Percentiles rank a stretch among this genome's conserved stretches.
Conservation (phyloP, 2,888 invertebrate genomes). For the Stegophylla sp. region DNA sequence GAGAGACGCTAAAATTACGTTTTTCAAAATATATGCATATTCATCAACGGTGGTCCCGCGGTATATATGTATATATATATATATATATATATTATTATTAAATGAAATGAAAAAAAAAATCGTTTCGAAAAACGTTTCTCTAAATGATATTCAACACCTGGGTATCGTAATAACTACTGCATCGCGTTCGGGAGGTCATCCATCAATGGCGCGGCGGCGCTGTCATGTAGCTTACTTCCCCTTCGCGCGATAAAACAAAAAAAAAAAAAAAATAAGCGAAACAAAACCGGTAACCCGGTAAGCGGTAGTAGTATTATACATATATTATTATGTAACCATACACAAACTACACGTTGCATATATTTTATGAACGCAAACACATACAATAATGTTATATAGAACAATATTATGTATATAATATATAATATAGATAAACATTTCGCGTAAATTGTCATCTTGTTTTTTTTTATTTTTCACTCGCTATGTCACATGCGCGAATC, state of each 20-base stretch:
- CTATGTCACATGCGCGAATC: not conserved
- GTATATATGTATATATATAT: no score
- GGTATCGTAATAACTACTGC: slow-evolving; percentile 13
- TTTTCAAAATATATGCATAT: slow-evolving; percentile 23
- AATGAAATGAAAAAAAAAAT: slow-evolving; percentile 35
- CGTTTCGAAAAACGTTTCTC: slow-evolving; percentile 6
- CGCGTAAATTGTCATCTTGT: not conserved
- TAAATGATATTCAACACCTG: slow-evolving; percentile 52
- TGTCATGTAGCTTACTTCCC: slow-evolving; percentile 23
- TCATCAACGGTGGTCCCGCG: slow-evolving; percentile 33
- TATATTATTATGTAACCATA: no score
- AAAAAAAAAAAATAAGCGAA: no score
- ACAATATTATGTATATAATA: not conserved
- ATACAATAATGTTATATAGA: no score
- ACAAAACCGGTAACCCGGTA: slow-evolving; percentile 31
- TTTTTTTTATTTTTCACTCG: not conserved
- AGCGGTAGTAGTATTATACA: not conserved
- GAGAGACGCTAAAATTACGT: slow-evolving; percentile 35
- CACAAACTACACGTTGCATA: not conserved
- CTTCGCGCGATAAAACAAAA: slow-evolving; percentile 3
- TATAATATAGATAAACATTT: not conserved
- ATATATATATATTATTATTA: slow-evolving; percentile 1
- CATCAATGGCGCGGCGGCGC: slow-evolving; percentile 46
- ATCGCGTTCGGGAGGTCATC: slow-evolving; percentile 32
- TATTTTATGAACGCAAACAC: not conserved